These are phyloP conservation scores for Catagonus wagneri DNA, from an alignment of 2,113 vertebrate species.

Conservation along the genomic window DNA sequence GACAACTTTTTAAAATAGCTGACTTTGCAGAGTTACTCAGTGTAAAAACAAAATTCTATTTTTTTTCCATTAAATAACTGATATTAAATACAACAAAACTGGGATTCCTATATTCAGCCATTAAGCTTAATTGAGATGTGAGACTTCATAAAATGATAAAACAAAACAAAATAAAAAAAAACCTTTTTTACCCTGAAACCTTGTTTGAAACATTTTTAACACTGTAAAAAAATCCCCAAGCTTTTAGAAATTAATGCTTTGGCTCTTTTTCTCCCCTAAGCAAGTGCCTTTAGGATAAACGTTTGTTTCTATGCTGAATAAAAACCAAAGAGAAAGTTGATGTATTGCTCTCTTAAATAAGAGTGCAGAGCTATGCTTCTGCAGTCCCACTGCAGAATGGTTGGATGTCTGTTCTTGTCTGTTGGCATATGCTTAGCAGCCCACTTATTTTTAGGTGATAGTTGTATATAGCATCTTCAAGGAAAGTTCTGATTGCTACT, in stretches of 20 bases:
- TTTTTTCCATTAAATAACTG: conserved; percentile 20
- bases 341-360: background rate
- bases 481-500: background rate
- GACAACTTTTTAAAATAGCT: conserved; percentile 24
- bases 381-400: background rate
- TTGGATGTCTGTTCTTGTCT: conserved; percentile 28
- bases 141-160: conserved; percentile 59
- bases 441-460: conserved; percentile 39
- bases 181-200: background rate
- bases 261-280: background rate
- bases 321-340: background rate
- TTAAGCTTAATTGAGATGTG: conserved; percentile 50
- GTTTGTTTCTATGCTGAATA: conserved; percentile 43
- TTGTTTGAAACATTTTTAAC: conserved; percentile 49
- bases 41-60: conserved; percentile 28
- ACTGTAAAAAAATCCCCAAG: background rate
- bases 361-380: background rate
- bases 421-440: conserved; percentile 44
- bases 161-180: conserved; percentile 47
- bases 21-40: conserved; percentile 37
- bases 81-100: conserved; percentile 55
- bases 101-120: conserved; percentile 44
- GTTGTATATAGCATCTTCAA: background rate
- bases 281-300: conserved; percentile 47
- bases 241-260: conserved; percentile 53